A percentile compares a stretch with the other conserved stretches of the same genome.
phyloP scores from a whole-genome alignment of 2,888 invertebrate genomes.

The Harpalus rufipes region DNA sequence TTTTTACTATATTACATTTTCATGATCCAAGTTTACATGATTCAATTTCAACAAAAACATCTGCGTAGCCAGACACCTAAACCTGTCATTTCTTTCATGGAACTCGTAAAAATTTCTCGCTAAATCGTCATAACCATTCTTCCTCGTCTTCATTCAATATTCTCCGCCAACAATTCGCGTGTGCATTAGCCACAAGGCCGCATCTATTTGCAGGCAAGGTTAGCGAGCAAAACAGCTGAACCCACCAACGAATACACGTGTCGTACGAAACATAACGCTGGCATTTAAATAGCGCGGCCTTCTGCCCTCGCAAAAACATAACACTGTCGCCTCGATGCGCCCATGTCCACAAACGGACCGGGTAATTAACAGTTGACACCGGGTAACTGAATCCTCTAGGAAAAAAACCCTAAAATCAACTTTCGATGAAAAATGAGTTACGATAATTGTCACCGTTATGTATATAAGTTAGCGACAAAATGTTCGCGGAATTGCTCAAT shows the following conservation, averaged over 20 bases:
- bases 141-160: constrained; percentile 16
- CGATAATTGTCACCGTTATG: too few relatives aligned
- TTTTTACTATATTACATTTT: too few relatives aligned
- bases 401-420: too few relatives aligned
- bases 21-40: too few relatives aligned
- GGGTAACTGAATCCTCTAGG: too few relatives aligned
- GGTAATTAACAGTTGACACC: not conserved
- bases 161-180: constrained; percentile 15
- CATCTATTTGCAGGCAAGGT: constrained; percentile 63
- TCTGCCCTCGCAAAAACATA: constrained; percentile 53
- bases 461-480: too few relatives aligned
- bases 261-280: constrained; percentile 36
- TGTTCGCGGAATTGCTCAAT: too few relatives aligned
- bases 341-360: constrained; percentile 8
- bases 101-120: too few relatives aligned
- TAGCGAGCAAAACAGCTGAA: constrained; percentile 18
- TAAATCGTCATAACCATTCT: constrained; percentile 5
- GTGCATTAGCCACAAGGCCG: constrained; percentile 54
- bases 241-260: constrained; percentile 22
- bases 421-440: too few relatives aligned
- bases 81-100: too few relatives aligned
- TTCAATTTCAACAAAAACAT: too few relatives aligned
- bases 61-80: too few relatives aligned
- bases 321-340: constrained; percentile 31
- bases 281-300: constrained; percentile 57